Base-by-base conservation (phyloP, 2,888 invertebrate genomes). In the Anorthoa munda region DNA sequence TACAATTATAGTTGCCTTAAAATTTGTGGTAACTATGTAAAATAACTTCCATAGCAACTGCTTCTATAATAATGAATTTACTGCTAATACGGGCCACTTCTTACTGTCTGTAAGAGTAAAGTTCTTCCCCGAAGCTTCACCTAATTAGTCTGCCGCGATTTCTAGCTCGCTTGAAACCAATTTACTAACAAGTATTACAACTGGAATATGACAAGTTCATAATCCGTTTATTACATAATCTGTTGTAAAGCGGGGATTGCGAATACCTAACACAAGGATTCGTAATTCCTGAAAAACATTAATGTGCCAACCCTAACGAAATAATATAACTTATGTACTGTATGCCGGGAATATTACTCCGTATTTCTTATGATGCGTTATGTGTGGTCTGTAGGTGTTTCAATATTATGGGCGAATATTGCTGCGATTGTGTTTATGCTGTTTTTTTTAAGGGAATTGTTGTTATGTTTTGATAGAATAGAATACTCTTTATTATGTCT, bases 381-480 rank as follows among this genome's bases (percentile, higher is more conserved):
- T 59, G 18, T 67, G 13, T 56, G 75, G 75, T 65, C 72, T 53
- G 60, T 73, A 74, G 65, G 60, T 74, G 74, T 64, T 23, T 53
- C 60, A 73, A 65, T 74, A 67, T 74, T 59, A 68, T 60, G 39
- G 4, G 31, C 18, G 31, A 48, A 50, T 65, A 79, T 74, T 73
- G 21, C 21, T 58, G 26, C n/a, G 17, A 23, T 53, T 15, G 18
- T 31, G 48, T 26, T 63, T 23, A 2, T 5, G 13, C 3, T 53
- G n/a, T 26, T 69, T 45, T 18, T 77, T 64, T n/a, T n/a, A n/a
- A n/a, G n/a, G n/a, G n/a, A 73, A 59, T 59, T 58, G n/a, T 12
- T 45, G 26, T 18, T 26, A 45, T 45, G 4, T 45, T 56, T 64
- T 51, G n/a, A n/a, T n/a, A n/a, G n/a, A n/a, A n/a, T n/a, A n/a